These are phyloP conservation scores for Saguinus midas DNA, from an alignment of 2,113 vertebrate species.

Conservation along the genomic window DNA sequence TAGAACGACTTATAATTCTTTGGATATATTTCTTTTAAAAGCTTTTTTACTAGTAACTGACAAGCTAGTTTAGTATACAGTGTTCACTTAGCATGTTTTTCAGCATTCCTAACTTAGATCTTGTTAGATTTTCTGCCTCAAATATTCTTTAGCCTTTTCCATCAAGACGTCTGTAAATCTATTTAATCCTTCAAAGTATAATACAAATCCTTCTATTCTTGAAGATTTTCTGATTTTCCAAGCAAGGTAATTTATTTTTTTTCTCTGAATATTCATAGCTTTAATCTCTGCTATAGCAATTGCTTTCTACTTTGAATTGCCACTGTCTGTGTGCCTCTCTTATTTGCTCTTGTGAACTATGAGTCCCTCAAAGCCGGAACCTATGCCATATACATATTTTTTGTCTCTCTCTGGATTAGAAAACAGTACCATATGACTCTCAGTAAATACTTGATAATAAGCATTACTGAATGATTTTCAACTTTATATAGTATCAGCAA, in stretches of 20 bases:
- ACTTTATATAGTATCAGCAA: neutral
- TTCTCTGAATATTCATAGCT: neutral
- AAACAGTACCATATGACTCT: neutral
- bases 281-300: neutral
- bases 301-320: neutral
- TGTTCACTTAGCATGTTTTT: neutral
- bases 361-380: neutral
- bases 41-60: neutral
- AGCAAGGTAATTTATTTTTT: neutral
- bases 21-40: neutral
- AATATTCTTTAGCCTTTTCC: neutral
- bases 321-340: neutral
- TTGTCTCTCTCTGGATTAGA: neutral
- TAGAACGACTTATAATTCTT: too few species aligned
- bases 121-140: neutral
- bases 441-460: neutral
- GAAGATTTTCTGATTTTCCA: constrained; percentile 25
- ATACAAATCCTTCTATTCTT: neutral
- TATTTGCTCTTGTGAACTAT: neutral
- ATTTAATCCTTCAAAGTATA: neutral
- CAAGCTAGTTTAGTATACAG: neutral
- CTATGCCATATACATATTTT: neutral
- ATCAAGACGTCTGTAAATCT: neutral
- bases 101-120: neutral
- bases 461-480: neutral